Percentiles rank a stretch among this genome's conserved stretches.
phyloP scores from a whole-genome alignment of 1,140 invertebrate genomes.

The fruit fly (Drosophila melanogaster) region DNA sequence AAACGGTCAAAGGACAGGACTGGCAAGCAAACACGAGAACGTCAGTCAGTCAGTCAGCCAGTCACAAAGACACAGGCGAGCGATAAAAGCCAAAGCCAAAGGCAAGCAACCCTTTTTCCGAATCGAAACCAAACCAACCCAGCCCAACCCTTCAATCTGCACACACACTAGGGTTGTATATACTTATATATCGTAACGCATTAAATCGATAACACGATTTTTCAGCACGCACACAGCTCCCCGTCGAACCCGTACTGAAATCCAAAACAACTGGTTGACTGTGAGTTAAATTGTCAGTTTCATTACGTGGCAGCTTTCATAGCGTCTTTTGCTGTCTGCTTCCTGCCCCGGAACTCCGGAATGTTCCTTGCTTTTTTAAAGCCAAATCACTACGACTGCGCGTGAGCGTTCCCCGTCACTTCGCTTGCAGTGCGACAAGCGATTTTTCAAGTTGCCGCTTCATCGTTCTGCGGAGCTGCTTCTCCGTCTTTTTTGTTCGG shows the following conservation, averaged over 20 bases:
- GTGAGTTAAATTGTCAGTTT: constrained; percentile 82
- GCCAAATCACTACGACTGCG: constrained; percentile 80
- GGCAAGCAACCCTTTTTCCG: constrained; percentile 19
- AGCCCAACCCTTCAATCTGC: constrained; percentile 26
- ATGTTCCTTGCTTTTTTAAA: constrained; percentile 61
- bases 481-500: constrained; percentile 24
- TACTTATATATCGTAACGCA: constrained; percentile 55
- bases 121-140: constrained; percentile 16
- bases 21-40: constrained; percentile 49
- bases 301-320: constrained; percentile 73
- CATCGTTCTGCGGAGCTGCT: constrained; percentile 44
- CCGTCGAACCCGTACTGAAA: constrained; percentile 10
- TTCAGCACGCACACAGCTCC: constrained; percentile 70
- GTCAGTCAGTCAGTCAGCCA: constrained; percentile 78
- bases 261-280: constrained; percentile 55
- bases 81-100: constrained; percentile 48
- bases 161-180: constrained; percentile 12
- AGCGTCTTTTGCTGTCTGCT: background rate
- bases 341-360: constrained; percentile 6
- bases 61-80: constrained; percentile 59
- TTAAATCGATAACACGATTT: constrained; percentile 83
- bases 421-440: constrained; percentile 69
- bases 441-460: constrained; percentile 82
- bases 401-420: constrained; percentile 44
- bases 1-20: constrained; percentile 41